Evolutionary conservation across 2,113 vertebrate genomes (phyloP), one percentile per base, ranked within the genome.

Genomic region (Cebus imitator): DNA sequence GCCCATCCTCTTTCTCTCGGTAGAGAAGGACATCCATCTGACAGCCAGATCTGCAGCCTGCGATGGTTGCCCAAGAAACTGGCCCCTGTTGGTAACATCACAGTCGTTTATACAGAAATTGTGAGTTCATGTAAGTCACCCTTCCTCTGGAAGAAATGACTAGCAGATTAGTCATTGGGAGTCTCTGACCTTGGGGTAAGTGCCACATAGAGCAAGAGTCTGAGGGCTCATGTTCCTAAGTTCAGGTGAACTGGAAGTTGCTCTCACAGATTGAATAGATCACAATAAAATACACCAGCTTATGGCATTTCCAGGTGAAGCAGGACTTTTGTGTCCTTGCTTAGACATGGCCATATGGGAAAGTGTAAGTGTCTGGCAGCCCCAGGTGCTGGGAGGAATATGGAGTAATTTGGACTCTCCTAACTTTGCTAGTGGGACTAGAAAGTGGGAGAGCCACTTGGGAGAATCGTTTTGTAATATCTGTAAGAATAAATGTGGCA

Each of bases 131-230:
- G 21, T 43, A 27, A 64, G 75, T 32, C 25, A 6, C 23, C 52
- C 82, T 75, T 81, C 45, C 57, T 55, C 35, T 45, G 57, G 84
- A 90, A 85, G 90, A 84, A 43, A 73, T 37, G 79, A 66, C 55
- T n/a, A 35, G 16, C n/a, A 48, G 45, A 7, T 45, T 55, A 30
- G 52, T 87, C 97, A 40, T 0, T 3, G 73, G 66, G 57, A 48
- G 48, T 43, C 23, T 75, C 87, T 35, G 64, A 37, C 66, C 57
- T 10, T 9, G 84, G 35, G 30, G 4, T 64, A 9, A 73, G 23
- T 35, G 66, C 68, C 40, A 5, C 8, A 7, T 43, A 2, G 10
- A 55, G 66, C 48, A 25, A 30, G 2, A 58, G 58, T 18, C 73
- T 37, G 55, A 30, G 75, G 18, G 72, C 23, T 50, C 21, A 14